Evolutionary conservation across 2,888 invertebrate genomes (phyloP), one percentile per base, ranked within the genome.

Genomic region (Hedya salicella): DNA sequence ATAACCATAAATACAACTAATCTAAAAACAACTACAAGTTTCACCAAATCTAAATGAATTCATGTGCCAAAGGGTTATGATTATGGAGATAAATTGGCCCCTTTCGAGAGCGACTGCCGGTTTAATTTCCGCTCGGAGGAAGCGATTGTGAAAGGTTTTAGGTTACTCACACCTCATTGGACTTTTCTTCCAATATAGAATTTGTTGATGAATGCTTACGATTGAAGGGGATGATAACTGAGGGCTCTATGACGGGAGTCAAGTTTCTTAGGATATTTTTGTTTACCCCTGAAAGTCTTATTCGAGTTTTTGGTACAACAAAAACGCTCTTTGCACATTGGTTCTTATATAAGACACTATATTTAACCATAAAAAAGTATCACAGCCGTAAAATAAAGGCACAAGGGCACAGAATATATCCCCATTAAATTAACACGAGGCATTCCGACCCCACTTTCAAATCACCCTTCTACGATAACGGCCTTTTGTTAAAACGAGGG

Each of bases 71-170:
- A 48, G 48, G 59, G 17, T 44, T 32, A 32, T n/a, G 19, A 39
- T n/a, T 30, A 48, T 6, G 50, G 21, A 49, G 25, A 53, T 62
- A 19, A 49, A 63, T 65, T 46, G 59, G 6, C 25, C 25, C 57
- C 21, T 44, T 59, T n/a, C 59, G 52, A 17, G 59, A n/a, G n/a
- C 42, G 59, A 44, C 16, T 57, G 57, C 52, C 52, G 14, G 50
- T 53, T 60, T 65, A 53, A 65, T 65, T 44, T 65, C 65, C 59
- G 59, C 52, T 16, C 46, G 30, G n/a, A 17, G 25, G 59, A 59
- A 52, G 59, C 19, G 25, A 60, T 40, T 46, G 59, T 40, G 36
- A 44, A 44, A 36, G 64, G 30, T 30, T 63, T 49, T 56, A 49
- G 25, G 21, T 52, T 52, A 52, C 50, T 59, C 14, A 39, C 49